Evolutionary conservation across 2,113 vertebrate species (phyloP), one percentile per base, ranked within the genome.

Genomic region (Lophochroa leadbeateri): DNA sequence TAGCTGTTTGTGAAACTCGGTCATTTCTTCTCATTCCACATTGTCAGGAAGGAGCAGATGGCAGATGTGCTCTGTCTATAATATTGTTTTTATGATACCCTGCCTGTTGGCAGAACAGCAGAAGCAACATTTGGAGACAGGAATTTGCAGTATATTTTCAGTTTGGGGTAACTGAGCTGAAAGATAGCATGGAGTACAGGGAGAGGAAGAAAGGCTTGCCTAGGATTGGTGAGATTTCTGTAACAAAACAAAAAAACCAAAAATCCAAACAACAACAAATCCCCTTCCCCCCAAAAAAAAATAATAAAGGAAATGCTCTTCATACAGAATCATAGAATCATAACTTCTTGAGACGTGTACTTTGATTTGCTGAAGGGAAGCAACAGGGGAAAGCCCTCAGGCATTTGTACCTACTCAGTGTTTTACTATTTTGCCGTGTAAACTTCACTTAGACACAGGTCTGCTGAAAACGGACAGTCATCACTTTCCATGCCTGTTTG

Each of bases 11-110:
- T 70, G 86, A 92, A 93, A 88, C 88, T 83, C 35, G 3, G 78
- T 85, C 84, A 90, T 95, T 96, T 88, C 96, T 95, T 95, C 94
- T 95, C 23, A 2, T 94, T 96, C 79, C 79, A 90, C 37, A 14
- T 5, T 90, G 92, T 94, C 90, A 93, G 68, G 82, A 92, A 92
- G 79, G 76, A 96, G 88, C 92, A 93, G 92, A 97, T 93, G 88
- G 94, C 86, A 95, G 92, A 94, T 85, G 92, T 90, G 94, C 76
- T 93, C 82, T 88, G 88, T 63, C 70, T 92, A 11, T 93, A 80
- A 93, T 82, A 92, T 8, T 86, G 85, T 35, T 94, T 92, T 90
- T 87, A 90, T 81, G 76, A 93, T 83, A 52, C 41, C 50, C 86
- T 90, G 92, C 63, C 88, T 88, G 76, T 91, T 93, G 92, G 79